Evolutionary conservation across 1,140 invertebrate species (phyloP).

Genomic region (Gonatopus flavifemur): DNA sequence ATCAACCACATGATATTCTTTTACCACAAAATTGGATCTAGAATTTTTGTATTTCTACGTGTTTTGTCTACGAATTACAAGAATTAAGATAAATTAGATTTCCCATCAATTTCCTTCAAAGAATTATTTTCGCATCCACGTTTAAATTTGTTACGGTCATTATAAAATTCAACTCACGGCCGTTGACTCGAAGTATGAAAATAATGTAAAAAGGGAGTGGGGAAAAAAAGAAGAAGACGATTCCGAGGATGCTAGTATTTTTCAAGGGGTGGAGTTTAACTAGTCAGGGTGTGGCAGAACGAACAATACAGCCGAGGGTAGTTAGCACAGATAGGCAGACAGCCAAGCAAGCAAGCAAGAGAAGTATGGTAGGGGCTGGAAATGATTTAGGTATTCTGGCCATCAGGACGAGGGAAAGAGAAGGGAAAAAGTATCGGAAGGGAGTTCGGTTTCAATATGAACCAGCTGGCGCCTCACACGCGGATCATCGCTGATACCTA

Average conservation of each 20-base stretch:
- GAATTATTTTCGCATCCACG: too few relatives aligned
- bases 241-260: conserved; percentile 19
- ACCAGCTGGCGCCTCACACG: conserved; percentile 49
- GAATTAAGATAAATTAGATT: too few relatives aligned
- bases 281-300: conserved; percentile 29
- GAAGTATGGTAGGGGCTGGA: conserved; percentile 27
- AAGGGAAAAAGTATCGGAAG: conserved; percentile 16
- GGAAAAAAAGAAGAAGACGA: not conserved
- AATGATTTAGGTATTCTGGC: conserved; percentile 38
- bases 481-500: conserved; percentile 39
- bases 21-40: too few relatives aligned
- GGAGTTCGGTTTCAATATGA: conserved; percentile 47
- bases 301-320: conserved; percentile 32
- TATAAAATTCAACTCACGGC: too few relatives aligned
- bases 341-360: not conserved
- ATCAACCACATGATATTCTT: too few relatives aligned
- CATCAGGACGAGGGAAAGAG: conserved; percentile 18
- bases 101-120: too few relatives aligned
- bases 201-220: not conserved
- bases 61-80: too few relatives aligned
- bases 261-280: conserved; percentile 31
- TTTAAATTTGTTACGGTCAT: too few relatives aligned
- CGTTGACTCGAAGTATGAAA: conserved; percentile 16
- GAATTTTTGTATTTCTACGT: too few relatives aligned
- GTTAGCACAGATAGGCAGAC: conserved; percentile 30